Evolutionary conservation across 92 coral and sea anemone species (phyloP).

Genomic region (Ricordea florida): DNA sequence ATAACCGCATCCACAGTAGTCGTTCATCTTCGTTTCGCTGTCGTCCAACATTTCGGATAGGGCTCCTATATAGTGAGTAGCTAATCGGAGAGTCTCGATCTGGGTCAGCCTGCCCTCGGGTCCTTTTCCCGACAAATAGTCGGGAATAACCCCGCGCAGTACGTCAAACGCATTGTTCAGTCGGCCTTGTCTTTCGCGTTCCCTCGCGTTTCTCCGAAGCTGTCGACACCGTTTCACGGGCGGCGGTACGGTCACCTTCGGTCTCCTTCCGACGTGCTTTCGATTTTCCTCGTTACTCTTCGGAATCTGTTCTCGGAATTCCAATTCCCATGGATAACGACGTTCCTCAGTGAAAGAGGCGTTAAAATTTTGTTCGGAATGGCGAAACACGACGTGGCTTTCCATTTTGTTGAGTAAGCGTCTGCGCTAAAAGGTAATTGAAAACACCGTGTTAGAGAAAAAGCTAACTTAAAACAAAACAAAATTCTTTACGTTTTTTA

Average conservation of each 20-base stretch:
- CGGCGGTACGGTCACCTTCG: slow-evolving; percentile 79
- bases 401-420: slow-evolving; percentile 10
- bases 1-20: slow-evolving; percentile 73
- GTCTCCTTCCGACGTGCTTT: slow-evolving; percentile 61
- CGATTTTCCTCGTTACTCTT: slow-evolving; percentile 47
- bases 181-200: slow-evolving; percentile 96
- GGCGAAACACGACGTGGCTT: slow-evolving; percentile 33
- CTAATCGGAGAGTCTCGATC: slow-evolving; percentile 90
- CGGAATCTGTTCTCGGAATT: slow-evolving; percentile 35
- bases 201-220: slow-evolving; percentile 96
- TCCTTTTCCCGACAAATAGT: slow-evolving; percentile 96
- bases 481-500: neutral
- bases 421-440: too few species aligned
- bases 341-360: slow-evolving; percentile 25
- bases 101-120: slow-evolving; percentile 97
- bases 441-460: neutral
- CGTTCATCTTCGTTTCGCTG: slow-evolving; percentile 51
- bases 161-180: slow-evolving; percentile 96
- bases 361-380: slow-evolving; percentile 7
- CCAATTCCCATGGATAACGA: slow-evolving; percentile 49
- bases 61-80: slow-evolving; percentile 95
- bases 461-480: neutral
- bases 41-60: slow-evolving; percentile 93
- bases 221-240: slow-evolving; percentile 89
- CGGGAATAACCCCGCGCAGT: slow-evolving; percentile 94